These are phyloP conservation scores for Formica aserva DNA, from an alignment of 2,888 invertebrate genomes.

Conservation along the genomic window DNA sequence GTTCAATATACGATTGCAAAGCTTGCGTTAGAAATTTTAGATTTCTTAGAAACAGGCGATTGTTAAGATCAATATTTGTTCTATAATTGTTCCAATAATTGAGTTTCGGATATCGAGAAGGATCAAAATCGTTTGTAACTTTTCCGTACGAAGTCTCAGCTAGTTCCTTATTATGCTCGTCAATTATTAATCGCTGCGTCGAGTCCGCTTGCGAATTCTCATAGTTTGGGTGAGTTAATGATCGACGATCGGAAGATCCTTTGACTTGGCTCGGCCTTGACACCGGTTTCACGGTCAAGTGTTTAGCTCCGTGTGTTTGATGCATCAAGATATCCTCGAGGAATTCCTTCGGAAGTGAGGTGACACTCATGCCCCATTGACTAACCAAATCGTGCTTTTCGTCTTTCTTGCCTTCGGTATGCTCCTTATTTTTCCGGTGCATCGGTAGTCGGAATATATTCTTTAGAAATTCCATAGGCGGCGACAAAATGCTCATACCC, in stretches of 20 bases:
- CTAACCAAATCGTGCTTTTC: not conserved
- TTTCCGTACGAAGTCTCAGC: not conserved
- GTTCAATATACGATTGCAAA: not conserved
- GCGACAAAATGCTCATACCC: slow-evolving; percentile 58
- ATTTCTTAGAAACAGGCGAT: not conserved
- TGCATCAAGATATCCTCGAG: not conserved
- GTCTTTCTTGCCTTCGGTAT: slow-evolving; percentile 9
- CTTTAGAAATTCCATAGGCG: slow-evolving; percentile 63
- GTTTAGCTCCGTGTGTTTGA: not conserved
- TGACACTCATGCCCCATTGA: slow-evolving; percentile 24
- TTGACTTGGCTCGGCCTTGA: not conserved
- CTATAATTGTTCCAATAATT: not conserved
- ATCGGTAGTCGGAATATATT: slow-evolving; percentile 43
- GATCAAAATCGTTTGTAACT: not conserved
- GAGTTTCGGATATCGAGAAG: not conserved
- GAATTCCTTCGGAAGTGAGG: not conserved
- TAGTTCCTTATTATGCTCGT: not conserved
- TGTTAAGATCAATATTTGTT: not conserved
- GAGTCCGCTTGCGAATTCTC: not conserved
- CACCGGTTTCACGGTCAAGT: not conserved
- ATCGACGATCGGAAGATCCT: not conserved
- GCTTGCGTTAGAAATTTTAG: not conserved
- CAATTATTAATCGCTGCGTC: not conserved
- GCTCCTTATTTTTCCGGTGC: slow-evolving; percentile 45
- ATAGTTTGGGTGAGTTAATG: not conserved